phyloP scores from a whole-genome alignment of 2,888 invertebrate genomes.

The Tipula vernalis region DNA sequence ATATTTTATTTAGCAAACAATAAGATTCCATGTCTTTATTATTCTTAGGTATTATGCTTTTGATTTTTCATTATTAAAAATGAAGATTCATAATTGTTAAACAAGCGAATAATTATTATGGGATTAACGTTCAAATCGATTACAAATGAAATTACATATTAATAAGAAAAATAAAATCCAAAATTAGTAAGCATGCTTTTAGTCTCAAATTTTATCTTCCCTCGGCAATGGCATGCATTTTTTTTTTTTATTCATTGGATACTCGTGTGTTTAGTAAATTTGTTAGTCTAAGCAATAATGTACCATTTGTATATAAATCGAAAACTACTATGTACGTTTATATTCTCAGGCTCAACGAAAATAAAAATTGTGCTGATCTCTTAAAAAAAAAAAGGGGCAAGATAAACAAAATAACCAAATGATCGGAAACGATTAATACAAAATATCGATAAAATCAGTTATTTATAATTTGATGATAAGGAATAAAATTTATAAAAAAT shows the following conservation, averaged over 20 bases:
- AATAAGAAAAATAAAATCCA: not conserved
- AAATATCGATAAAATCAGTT: not conserved
- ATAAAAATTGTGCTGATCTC: not conserved
- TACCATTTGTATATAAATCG: not conserved
- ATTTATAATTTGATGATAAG: not conserved
- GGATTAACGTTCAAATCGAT: not conserved
- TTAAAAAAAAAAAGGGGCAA: not conserved
- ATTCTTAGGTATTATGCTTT: not conserved
- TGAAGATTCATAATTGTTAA: not conserved
- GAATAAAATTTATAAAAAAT: not conserved
- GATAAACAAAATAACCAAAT: not conserved
- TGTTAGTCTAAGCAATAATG: not conserved
- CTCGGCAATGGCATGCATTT: not conserved
- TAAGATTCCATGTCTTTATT: not conserved
- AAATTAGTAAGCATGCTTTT: not conserved
- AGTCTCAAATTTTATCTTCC: not conserved
- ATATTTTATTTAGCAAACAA: not conserved
- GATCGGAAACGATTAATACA: not conserved
- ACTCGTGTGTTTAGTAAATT: not conserved
- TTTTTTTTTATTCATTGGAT: not conserved
- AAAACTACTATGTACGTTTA: not conserved
- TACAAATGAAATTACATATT: not conserved
- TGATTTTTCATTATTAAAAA: not conserved
- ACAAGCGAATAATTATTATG: not conserved
- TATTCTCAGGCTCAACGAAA: not conserved